Conservation (phyloP, 2,797 vertebrate species). For the Thamnophis elegans region DNA sequence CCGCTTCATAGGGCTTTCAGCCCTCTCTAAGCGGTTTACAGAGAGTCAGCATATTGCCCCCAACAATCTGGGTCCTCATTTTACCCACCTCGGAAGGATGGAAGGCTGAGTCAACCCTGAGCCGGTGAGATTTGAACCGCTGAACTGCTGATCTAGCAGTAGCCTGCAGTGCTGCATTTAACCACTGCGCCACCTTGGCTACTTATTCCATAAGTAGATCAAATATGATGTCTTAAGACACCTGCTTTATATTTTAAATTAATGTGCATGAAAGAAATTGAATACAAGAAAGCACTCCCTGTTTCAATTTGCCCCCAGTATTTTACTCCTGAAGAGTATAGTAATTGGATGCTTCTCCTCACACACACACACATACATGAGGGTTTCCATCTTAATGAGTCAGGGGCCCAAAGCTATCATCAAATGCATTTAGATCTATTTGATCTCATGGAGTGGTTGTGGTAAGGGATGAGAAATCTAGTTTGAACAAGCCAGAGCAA, state of each 20-base stretch:
- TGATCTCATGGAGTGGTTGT: background rate
- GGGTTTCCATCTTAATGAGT: background rate
- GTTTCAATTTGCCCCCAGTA: background rate
- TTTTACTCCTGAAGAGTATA: background rate
- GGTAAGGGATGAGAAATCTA: background rate
- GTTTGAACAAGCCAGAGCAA: background rate
- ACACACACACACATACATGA: background rate
- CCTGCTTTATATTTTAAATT: background rate
- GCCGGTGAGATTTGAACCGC: no score
- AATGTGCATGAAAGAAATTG: background rate
- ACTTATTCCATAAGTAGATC: background rate
- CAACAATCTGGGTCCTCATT: no score
- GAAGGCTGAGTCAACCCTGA: no score
- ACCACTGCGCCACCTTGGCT: no score
- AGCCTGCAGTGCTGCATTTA: no score
- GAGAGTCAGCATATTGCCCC: no score
- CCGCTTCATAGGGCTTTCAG: no score
- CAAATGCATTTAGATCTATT: background rate
- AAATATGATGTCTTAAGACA: background rate
- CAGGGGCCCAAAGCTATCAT: background rate
- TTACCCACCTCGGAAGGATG: no score
- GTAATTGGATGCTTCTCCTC: background rate
- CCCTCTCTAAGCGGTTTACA: no score
- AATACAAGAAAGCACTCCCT: background rate
- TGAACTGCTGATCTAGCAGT: no score